Conservation (phyloP, 1,140 invertebrate genomes). For the Microplitis mediator region DNA sequence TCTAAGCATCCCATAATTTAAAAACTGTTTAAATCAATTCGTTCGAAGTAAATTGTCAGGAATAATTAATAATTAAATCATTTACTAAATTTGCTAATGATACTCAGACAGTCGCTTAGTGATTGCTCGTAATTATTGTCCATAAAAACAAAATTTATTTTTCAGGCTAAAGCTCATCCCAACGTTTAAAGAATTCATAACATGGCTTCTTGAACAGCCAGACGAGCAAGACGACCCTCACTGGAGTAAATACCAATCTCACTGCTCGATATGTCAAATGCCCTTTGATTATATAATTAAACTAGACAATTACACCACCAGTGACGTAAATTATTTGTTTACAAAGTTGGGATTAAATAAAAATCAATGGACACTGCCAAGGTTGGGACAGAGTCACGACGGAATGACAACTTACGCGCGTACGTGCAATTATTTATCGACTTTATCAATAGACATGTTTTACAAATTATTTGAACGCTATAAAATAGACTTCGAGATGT, state of each 20-base stretch:
- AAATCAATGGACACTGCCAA: slow-evolving; percentile 38
- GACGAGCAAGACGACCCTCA: slow-evolving; percentile 51
- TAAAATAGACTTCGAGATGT: slow-evolving; percentile 58
- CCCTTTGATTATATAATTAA: slow-evolving; percentile 53
- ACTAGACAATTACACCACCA: slow-evolving; percentile 47
- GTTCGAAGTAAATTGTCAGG: too few species aligned
- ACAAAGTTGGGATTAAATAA: slow-evolving; percentile 41
- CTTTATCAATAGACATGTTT: slow-evolving; percentile 42
- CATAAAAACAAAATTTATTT: slow-evolving; percentile 6
- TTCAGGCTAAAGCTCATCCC: slow-evolving; percentile 56
- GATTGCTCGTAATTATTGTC: background rate
- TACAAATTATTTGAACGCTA: slow-evolving; percentile 51
- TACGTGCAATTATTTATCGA: slow-evolving; percentile 54
- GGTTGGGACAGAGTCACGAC: slow-evolving; percentile 39
- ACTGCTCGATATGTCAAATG: slow-evolving; percentile 53
- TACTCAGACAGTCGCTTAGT: background rate
- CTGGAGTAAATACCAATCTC: slow-evolving; percentile 53
- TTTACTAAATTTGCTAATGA: background rate
- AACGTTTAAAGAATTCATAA: slow-evolving; percentile 55
- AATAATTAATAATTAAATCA: too few species aligned
- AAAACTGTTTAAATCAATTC: too few species aligned
- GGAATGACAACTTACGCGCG: slow-evolving; percentile 45
- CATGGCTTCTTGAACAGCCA: slow-evolving; percentile 50
- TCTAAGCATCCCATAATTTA: too few species aligned
- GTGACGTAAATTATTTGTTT: slow-evolving; percentile 47